Percentiles rank a stretch among this genome's conserved stretches.
These are phyloP conservation scores for Ophthalmotilapia sp. DNA, from an alignment of 2,113 vertebrate species.

Conservation along the genomic window DNA sequence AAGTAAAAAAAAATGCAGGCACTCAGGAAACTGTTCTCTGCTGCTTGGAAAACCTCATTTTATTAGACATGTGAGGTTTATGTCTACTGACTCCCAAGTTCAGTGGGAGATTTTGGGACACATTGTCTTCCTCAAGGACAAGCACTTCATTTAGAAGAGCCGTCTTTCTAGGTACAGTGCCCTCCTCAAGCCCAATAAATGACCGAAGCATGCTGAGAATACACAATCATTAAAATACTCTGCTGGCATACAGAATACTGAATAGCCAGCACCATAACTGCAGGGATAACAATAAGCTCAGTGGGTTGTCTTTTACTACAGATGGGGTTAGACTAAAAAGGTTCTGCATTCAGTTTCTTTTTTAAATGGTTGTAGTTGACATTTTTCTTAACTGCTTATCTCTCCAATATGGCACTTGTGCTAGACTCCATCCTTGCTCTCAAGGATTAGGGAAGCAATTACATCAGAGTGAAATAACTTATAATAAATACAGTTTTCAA, in stretches of 20 bases:
- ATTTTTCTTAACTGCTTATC: background rate
- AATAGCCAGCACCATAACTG: background rate
- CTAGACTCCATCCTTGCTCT: background rate
- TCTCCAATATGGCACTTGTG: background rate
- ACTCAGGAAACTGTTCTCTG: background rate
- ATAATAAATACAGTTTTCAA: background rate
- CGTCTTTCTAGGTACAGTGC: background rate
- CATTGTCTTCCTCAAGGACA: background rate
- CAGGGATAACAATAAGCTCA: conserved; percentile 7
- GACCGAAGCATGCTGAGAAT: background rate
- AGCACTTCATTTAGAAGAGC: background rate
- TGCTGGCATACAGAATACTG: background rate
- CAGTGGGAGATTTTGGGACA: background rate
- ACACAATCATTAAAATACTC: background rate
- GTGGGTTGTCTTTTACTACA: background rate
- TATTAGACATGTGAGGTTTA: background rate
- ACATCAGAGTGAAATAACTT: background rate
- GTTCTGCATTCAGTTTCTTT: background rate
- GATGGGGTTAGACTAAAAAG: background rate
- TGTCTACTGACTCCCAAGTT: background rate
- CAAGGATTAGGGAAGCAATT: background rate
- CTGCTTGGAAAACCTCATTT: background rate
- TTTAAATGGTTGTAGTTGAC: background rate
- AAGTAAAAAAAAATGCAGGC: background rate
- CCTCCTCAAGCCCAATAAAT: background rate